These are phyloP conservation scores for Macropis europaea DNA, from an alignment of 2,888 invertebrate genomes.

Conservation along the genomic window DNA sequence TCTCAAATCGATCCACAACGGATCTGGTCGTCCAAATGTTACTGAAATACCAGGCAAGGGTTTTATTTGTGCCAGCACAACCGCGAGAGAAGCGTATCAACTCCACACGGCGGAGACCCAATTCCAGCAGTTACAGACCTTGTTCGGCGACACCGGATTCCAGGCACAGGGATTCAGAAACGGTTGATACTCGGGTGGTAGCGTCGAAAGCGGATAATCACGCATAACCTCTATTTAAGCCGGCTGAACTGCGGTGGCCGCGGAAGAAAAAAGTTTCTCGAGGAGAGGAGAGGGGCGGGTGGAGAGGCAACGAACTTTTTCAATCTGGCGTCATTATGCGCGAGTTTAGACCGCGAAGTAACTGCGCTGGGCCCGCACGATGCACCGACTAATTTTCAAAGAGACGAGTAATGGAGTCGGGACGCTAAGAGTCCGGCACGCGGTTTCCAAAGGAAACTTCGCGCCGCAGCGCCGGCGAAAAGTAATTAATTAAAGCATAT, in stretches of 20 bases:
- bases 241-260: constrained; percentile 50
- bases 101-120: too few relatives aligned
- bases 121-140: too few relatives aligned
- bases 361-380: constrained; percentile 33
- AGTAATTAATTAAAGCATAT: constrained; percentile 57
- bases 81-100: too few relatives aligned
- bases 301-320: constrained; percentile 75
- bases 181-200: too few relatives aligned
- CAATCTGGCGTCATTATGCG: constrained; percentile 75
- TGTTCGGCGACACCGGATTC: background rate
- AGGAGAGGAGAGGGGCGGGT: too few relatives aligned
- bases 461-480: constrained; percentile 40
- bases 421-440: constrained; percentile 40
- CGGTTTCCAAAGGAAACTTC: constrained; percentile 40
- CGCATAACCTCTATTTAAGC: constrained; percentile 60
- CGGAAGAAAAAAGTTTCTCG: constrained; percentile 54
- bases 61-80: too few relatives aligned
- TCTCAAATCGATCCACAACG: too few relatives aligned
- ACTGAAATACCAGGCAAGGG: too few relatives aligned
- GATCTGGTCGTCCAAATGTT: too few relatives aligned
- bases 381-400: constrained; percentile 65
- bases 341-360: constrained; percentile 59
- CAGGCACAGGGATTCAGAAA: too few relatives aligned
- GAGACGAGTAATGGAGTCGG: constrained; percentile 57
- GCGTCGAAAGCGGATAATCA: constrained; percentile 57